A percentile compares a stretch with the other conserved stretches of the same genome.
Evolutionary conservation across 2,113 vertebrate species (phyloP).

Genomic region (Spizaetus ornatus): DNA sequence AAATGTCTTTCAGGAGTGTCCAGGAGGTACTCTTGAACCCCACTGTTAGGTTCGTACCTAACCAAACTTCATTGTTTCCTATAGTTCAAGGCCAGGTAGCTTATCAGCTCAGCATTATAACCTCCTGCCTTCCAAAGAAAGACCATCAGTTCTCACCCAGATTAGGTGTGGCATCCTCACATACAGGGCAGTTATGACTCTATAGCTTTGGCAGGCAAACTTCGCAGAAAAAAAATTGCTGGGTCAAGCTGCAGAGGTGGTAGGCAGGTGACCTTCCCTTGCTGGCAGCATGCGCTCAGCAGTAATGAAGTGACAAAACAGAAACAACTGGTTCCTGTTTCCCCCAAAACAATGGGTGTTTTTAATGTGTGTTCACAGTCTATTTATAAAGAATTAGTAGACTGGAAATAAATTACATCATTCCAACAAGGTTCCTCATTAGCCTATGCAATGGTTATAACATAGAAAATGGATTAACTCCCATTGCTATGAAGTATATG

Average conservation of each 20-base stretch:
- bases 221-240: background rate
- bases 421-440: background rate
- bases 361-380: background rate
- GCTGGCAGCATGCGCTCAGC: background rate
- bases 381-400: background rate
- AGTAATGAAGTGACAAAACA: background rate
- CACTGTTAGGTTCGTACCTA: background rate
- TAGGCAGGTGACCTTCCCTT: background rate
- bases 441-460: background rate
- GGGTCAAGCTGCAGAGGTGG: background rate
- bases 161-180: background rate
- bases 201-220: background rate
- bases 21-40: background rate
- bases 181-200: background rate
- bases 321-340: background rate
- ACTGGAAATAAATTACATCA: background rate
- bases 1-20: background rate
- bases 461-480: background rate
- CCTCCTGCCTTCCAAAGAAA: background rate
- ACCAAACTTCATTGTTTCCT: background rate
- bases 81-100: background rate
- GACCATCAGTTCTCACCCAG: background rate
- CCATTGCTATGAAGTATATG: background rate
- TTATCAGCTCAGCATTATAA: background rate
- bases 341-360: background rate